These are phyloP conservation scores for Acanthiza pusilla DNA, from an alignment of 2,797 vertebrate species.

Conservation along the genomic window DNA sequence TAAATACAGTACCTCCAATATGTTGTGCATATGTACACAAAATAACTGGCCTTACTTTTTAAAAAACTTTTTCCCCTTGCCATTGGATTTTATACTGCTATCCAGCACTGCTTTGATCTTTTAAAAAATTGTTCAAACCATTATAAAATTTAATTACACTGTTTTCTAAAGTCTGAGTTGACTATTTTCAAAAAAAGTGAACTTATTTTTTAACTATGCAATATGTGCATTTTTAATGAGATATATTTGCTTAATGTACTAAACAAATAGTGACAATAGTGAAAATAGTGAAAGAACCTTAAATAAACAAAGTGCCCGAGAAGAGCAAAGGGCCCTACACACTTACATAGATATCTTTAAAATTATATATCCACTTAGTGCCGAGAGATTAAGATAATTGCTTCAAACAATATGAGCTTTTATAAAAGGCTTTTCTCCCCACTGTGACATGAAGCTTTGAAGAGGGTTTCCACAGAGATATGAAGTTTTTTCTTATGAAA, in stretches of 20 bases:
- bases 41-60: background rate
- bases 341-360: background rate
- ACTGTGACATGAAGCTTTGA: background rate
- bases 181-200: background rate
- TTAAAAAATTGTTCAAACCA: background rate
- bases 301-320: background rate
- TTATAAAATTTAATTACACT: background rate
- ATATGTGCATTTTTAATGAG: background rate
- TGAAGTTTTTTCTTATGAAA: background rate
- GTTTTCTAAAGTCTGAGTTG: background rate
- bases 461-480: constrained; percentile 23
- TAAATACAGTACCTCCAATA: background rate
- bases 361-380: background rate
- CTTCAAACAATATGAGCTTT: constrained; percentile 1
- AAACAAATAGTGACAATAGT: background rate
- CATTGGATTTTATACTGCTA: background rate
- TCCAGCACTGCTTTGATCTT: background rate
- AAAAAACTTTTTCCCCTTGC: fast-evolving
- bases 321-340: background rate
- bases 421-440: constrained; percentile 18
- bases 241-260: background rate
- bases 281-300: background rate
- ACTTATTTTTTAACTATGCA: background rate
- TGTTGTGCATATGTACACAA: background rate
- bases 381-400: constrained; percentile 32